These are phyloP conservation scores for Magallana ariakensis DNA, from an alignment of 1,140 invertebrate species.

Conservation along the genomic window DNA sequence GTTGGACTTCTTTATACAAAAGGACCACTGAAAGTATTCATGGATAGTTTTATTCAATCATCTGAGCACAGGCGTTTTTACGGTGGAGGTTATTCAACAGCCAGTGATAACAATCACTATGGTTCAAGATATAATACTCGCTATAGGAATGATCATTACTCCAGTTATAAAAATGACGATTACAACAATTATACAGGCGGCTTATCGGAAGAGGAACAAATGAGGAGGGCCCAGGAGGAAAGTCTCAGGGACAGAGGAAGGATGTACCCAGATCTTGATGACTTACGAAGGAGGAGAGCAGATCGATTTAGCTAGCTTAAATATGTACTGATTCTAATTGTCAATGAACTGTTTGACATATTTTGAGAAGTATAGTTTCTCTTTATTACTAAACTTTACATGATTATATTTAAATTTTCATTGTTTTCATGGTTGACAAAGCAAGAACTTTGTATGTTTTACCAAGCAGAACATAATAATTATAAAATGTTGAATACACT, in stretches of 20 bases:
- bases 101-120: not conserved
- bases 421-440: too few species aligned
- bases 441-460: too few species aligned
- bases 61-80: conserved; percentile 34
- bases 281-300: conserved; percentile 61
- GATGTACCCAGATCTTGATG: conserved; percentile 69
- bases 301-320: conserved; percentile 52
- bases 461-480: too few species aligned
- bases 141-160: not conserved
- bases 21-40: conserved; percentile 82
- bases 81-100: conserved; percentile 49
- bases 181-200: conserved; percentile 68
- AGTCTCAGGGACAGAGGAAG: conserved; percentile 50
- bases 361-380: too few species aligned
- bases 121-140: not conserved
- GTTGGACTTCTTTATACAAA: conserved; percentile 85
- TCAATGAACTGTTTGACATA: not conserved
- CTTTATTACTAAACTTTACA: too few species aligned
- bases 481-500: too few species aligned
- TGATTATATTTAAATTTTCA: too few species aligned
- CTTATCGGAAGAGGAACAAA: conserved; percentile 71
- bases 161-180: not conserved
- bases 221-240: conserved; percentile 61
- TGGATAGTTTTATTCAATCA: conserved; percentile 76
- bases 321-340: not conserved